These are phyloP conservation scores for Bombus waltoni DNA, from an alignment of 1,140 invertebrate genomes.

Conservation along the genomic window DNA sequence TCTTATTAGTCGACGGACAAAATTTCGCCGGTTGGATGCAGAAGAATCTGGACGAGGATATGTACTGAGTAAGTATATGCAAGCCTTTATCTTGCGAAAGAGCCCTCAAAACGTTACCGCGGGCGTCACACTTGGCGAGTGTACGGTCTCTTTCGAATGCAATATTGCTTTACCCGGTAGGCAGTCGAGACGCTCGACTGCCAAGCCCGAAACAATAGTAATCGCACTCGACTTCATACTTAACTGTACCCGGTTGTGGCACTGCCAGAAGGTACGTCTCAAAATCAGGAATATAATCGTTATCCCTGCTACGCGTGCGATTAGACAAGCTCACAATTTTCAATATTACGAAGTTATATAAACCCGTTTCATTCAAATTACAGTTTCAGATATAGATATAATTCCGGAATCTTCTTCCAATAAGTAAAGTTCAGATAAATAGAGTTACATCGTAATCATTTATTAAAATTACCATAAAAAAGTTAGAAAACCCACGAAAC, in stretches of 20 bases:
- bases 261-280: slow-evolving; percentile 50
- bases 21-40: slow-evolving; percentile 64
- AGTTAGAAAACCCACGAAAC: no score
- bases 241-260: slow-evolving; percentile 52
- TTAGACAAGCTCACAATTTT: background rate
- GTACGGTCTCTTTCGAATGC: slow-evolving; percentile 73
- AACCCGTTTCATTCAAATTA: no score
- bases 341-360: background rate
- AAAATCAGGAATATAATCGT: slow-evolving; percentile 60
- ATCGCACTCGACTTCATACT: slow-evolving; percentile 69
- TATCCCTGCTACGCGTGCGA: slow-evolving; percentile 35
- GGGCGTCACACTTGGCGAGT: slow-evolving; percentile 73
- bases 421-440: no score
- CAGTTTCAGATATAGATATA: no score
- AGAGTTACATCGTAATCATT: no score
- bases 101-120: slow-evolving; percentile 76
- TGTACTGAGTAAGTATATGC: slow-evolving; percentile 77
- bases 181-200: slow-evolving; percentile 65
- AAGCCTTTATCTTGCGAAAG: slow-evolving; percentile 74
- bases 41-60: slow-evolving; percentile 58
- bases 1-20: slow-evolving; percentile 73
- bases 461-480: no score
- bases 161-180: slow-evolving; percentile 72
- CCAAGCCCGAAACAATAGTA: slow-evolving; percentile 73
- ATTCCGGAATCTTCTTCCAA: no score